Conservation (phyloP, 2,113 vertebrate genomes). For the Carassius carassius region DNA sequence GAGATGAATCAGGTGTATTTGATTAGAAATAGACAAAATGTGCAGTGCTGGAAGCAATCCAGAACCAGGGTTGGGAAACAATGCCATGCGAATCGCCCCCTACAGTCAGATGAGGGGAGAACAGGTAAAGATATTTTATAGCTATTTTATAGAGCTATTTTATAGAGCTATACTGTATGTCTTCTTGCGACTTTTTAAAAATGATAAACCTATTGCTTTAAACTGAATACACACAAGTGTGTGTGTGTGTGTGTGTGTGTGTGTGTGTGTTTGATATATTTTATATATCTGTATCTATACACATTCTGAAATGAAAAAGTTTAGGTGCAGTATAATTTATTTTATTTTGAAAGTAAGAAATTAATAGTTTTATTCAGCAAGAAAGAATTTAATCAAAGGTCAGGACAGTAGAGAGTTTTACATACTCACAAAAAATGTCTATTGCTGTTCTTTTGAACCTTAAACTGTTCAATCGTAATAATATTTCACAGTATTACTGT, state of each 20-base stretch:
- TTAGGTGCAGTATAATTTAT: background rate
- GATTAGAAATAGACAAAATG: background rate
- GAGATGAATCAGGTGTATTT: background rate
- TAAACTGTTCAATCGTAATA: background rate
- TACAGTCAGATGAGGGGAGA: conserved; percentile 23
- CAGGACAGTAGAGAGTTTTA: background rate
- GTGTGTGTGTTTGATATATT: background rate
- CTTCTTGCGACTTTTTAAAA: too few relatives aligned
- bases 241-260: background rate
- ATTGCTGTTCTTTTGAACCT: background rate
- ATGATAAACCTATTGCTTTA: too few relatives aligned
- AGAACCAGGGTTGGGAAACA: background rate
- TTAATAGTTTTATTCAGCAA: background rate
- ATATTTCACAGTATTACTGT: background rate
- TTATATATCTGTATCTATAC: too few relatives aligned
- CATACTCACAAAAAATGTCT: background rate
- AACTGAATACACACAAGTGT: too few relatives aligned
- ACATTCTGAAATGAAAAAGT: too few relatives aligned
- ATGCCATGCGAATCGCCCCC: conserved; percentile 30
- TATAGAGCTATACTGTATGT: background rate
- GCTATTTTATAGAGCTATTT: background rate
- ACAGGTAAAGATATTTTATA: background rate
- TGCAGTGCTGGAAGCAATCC: background rate
- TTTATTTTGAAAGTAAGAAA: background rate
- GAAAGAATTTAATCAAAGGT: background rate